Percentiles rank a stretch among this genome's conserved stretches.
These are phyloP conservation scores for Macrotrachela quadricornifera DNA, from an alignment of 1,140 invertebrate species.

Conservation along the genomic window DNA sequence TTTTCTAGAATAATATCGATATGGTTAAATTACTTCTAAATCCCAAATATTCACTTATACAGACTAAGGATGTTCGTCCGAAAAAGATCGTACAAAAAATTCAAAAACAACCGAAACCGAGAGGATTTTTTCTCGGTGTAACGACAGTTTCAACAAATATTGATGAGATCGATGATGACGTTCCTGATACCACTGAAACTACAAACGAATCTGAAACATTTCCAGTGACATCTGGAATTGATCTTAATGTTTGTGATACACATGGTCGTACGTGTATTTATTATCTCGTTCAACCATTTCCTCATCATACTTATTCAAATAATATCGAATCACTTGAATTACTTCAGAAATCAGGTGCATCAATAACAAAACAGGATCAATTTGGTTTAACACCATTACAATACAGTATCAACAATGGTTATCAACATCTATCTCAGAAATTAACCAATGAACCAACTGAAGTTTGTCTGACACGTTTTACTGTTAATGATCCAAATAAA, in stretches of 20 bases:
- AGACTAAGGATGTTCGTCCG: too few species aligned
- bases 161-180: too few species aligned
- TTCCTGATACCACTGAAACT: too few species aligned
- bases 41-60: constrained; percentile 19
- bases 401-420: constrained; percentile 15
- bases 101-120: neutral
- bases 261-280: constrained; percentile 30
- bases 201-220: too few species aligned
- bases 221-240: too few species aligned
- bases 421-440: too few species aligned
- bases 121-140: neutral
- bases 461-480: too few species aligned
- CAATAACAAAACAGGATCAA: constrained; percentile 17
- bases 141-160: too few species aligned
- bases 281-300: constrained; percentile 28
- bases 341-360: constrained; percentile 23
- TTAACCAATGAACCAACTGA: too few species aligned
- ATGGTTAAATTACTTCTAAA: constrained; percentile 31
- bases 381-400: constrained; percentile 21
- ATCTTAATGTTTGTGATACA: constrained; percentile 22
- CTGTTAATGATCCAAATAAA: too few species aligned
- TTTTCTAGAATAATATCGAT: constrained; percentile 27
- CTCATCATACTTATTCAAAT: constrained; percentile 23
- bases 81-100: too few species aligned
- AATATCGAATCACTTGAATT: constrained; percentile 22